Base-by-base conservation (phyloP, 2,797 vertebrate species). In the Yasuhikotakia modesta region DNA sequence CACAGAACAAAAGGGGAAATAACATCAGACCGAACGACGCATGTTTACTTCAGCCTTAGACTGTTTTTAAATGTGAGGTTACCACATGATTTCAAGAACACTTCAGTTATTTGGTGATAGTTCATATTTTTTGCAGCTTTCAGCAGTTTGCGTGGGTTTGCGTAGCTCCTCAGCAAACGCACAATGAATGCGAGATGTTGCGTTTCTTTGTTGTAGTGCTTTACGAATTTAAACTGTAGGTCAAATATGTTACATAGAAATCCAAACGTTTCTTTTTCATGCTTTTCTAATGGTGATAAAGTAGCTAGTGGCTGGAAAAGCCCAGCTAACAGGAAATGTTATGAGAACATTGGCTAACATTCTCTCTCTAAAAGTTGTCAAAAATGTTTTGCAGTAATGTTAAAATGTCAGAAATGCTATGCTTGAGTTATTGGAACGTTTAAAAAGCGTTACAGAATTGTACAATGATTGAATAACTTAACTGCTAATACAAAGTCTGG, bases 251-350 rank as follows among this genome's bases (percentile, higher is more conserved):
- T 58, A 55, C 63, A 35, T 61, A 55, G 60, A 68, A 69, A 53
- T 50, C 58, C 63, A 57, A 46, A 50, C n/a, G 16, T 57, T n/a
- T 76, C 70, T 67, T 83, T 86, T 76, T 82, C 81, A 84, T 82
- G 80, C 72, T 81, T 89, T 90, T 90, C 86, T 85, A 74, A 82
- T 81, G 81, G 81, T 75, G 79, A 32, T 57, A 71, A 78, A 79
- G 55, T 84, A 85, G 82, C 77, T 80, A 70, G 72, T 78, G 78
- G 82, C 78, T 17, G 70, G 79, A 86, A 85, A 75, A 27, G 4
- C 27, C 27, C 27, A 27, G 27, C 27, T 27, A 27, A 27, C 27
- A 27, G 27, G 27, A 4, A 27, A 27, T 4, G 4, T 27, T 27
- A 2, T 27, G 4, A 39, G 35, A 39, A 39, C 35, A 8, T 39